Evolutionary conservation across 2,113 vertebrate genomes (phyloP).

Genomic region (Ia io): DNA sequence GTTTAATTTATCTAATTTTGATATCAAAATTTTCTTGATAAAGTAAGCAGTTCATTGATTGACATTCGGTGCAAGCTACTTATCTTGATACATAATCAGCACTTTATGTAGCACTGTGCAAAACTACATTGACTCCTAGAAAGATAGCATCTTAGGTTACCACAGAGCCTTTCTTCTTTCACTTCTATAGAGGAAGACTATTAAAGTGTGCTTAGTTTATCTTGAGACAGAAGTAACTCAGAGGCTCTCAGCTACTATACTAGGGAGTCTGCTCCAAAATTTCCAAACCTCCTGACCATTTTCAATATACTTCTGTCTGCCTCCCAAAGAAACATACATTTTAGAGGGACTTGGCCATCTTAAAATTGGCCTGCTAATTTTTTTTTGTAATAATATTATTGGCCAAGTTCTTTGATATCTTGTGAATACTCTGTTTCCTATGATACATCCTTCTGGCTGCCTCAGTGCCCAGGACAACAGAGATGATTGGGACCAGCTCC

Average conservation of each 20-base stretch:
- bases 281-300: background rate
- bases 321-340: slow-evolving; percentile 3
- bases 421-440: background rate
- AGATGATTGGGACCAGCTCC: background rate
- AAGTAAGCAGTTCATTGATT: slow-evolving; percentile 21
- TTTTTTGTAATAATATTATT: background rate
- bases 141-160: background rate
- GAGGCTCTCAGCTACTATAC: background rate
- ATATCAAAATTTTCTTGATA: background rate
- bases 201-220: background rate
- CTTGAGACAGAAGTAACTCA: background rate
- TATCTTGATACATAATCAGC: background rate
- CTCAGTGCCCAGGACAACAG: background rate
- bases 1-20: background rate
- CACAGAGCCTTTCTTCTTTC: background rate
- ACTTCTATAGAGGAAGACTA: background rate
- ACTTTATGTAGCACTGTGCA: background rate
- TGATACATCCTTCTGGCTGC: background rate
- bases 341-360: background rate
- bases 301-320: background rate
- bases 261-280: slow-evolving; percentile 1
- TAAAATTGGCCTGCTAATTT: background rate
- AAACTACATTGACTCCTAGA: background rate
- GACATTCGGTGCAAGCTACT: background rate
- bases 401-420: background rate